phyloP scores from a whole-genome alignment of 2,797 vertebrate genomes.

The Oryzias sinensis region DNA sequence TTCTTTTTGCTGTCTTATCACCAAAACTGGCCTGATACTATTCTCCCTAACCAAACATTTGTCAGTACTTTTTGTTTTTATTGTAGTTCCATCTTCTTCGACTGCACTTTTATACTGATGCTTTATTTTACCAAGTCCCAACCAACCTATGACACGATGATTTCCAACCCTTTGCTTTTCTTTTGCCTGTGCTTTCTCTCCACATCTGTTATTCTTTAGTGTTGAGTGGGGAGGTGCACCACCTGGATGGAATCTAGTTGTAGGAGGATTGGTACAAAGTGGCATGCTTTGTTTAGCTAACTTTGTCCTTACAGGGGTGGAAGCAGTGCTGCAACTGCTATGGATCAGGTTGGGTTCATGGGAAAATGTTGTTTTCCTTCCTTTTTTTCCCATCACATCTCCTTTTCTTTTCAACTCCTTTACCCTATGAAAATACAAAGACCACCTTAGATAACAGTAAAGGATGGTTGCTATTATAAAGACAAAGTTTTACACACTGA shows the following conservation, averaged over 20 bases:
- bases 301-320: constrained; percentile 79
- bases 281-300: constrained; percentile 33
- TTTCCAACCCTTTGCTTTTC: constrained; percentile 29
- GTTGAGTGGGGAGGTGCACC: constrained; percentile 72
- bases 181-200: constrained; percentile 5
- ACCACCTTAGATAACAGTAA: neutral
- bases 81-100: constrained; percentile 7
- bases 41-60: constrained; percentile 1
- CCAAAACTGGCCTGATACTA: constrained; percentile 39
- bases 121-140: constrained; percentile 14
- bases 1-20: constrained; percentile 59
- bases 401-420: constrained; percentile 86
- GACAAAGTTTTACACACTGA: constrained; percentile 55
- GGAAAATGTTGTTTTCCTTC: constrained; percentile 52
- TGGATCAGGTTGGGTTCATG: constrained; percentile 74
- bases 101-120: neutral
- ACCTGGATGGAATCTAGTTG: constrained; percentile 26
- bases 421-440: constrained; percentile 73
- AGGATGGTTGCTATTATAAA: neutral
- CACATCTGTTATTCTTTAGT: constrained; percentile 55
- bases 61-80: constrained; percentile 12
- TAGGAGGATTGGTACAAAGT: constrained; percentile 9
- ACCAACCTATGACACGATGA: constrained; percentile 59
- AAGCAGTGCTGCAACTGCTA: constrained; percentile 28
- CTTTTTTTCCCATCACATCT: constrained; percentile 38